Evolutionary conservation across 2,888 invertebrate species (phyloP).

Genomic region (Chydorus sphaericus): DNA sequence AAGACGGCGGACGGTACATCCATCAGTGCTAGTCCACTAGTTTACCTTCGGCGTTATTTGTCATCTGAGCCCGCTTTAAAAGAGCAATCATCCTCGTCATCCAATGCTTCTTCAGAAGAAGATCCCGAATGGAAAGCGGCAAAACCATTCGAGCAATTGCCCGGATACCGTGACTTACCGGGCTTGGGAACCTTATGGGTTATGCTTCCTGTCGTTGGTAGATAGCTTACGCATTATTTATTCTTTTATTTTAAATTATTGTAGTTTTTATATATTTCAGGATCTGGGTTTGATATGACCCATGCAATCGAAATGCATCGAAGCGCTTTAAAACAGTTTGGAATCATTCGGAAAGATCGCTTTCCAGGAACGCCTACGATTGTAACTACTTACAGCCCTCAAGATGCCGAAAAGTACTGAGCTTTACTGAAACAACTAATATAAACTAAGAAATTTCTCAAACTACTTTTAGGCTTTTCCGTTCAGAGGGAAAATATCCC

Average conservation of each 20-base stretch:
- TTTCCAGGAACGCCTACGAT: neutral
- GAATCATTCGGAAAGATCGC: slow-evolving; percentile 8
- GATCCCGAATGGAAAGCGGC: slow-evolving; percentile 6
- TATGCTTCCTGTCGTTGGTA: slow-evolving; percentile 52
- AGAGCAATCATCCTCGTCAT: neutral
- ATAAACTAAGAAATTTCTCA: neutral
- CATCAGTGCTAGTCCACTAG: too few species aligned
- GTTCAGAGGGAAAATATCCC: slow-evolving; percentile 15
- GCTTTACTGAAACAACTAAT: neutral
- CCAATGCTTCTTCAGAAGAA: neutral
- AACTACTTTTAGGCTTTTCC: slow-evolving; percentile 8
- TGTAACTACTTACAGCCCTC: slow-evolving; percentile 5
- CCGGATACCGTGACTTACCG: slow-evolving; percentile 58
- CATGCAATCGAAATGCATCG: neutral
- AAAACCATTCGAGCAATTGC: slow-evolving; percentile 46
- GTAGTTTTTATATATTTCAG: neutral
- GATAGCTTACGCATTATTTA: too few species aligned
- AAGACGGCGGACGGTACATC: too few species aligned
- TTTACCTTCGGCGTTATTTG: too few species aligned
- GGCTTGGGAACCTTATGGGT: slow-evolving; percentile 66
- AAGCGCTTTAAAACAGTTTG: neutral
- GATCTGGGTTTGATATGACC: neutral
- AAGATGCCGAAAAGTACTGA: slow-evolving; percentile 14
- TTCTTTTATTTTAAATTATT: neutral
- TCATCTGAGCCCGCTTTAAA: neutral